Evolutionary conservation across 2,113 vertebrate genomes (phyloP).

Genomic region (Brachypodius melanocephalos): DNA sequence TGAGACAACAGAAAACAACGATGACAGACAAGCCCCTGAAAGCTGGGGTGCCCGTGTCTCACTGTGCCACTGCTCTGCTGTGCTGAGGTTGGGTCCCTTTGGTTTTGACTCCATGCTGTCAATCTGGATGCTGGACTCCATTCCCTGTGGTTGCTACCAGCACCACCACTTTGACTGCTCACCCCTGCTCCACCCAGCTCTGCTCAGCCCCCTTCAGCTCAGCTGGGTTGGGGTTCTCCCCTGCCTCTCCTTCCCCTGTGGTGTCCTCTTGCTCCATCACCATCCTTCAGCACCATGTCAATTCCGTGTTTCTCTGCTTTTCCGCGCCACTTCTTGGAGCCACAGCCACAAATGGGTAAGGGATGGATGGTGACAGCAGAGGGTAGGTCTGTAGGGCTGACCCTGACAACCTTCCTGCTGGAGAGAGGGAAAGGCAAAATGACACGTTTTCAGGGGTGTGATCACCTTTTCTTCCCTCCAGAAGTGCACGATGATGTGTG

Average conservation of each 20-base stretch:
- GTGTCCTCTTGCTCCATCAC: rapidly evolving
- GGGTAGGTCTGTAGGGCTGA: neutral
- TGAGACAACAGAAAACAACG: too few relatives aligned
- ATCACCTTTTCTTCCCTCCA: neutral
- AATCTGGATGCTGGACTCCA: too few relatives aligned
- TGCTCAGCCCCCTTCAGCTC: neutral
- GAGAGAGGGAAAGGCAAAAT: neutral
- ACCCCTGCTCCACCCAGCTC: neutral
- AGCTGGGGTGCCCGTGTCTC: neutral
- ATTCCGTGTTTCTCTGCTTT: neutral
- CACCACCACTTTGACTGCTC: neutral
- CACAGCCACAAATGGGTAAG: neutral
- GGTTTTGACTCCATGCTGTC: rapidly evolving
- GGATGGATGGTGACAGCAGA: rapidly evolving
- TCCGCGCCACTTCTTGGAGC: neutral
- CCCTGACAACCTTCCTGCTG: neutral
- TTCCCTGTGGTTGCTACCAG: neutral
- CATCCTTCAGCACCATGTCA: rapidly evolving
- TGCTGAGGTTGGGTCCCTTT: neutral
- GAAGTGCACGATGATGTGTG: rapidly evolving
- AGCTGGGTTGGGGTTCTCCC: neutral
- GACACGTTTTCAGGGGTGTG: neutral
- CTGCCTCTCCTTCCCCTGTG: rapidly evolving
- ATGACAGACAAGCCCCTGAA: neutral
- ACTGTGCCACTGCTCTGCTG: rapidly evolving